These are phyloP conservation scores for Panorpa germanica DNA, from an alignment of 2,888 invertebrate species.

Conservation along the genomic window DNA sequence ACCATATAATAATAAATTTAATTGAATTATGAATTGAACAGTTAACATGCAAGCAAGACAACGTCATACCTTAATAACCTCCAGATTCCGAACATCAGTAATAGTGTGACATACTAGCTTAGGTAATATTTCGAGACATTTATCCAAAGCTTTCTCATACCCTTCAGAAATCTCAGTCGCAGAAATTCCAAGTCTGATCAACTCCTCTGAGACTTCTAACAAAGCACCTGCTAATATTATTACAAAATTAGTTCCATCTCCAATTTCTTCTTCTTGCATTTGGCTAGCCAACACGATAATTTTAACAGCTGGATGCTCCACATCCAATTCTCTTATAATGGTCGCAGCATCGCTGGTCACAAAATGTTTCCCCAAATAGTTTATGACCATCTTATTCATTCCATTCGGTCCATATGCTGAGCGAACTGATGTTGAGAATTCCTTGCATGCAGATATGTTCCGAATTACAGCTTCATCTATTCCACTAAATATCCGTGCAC, in stretches of 20 bases:
- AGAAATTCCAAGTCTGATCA: conserved; percentile 88
- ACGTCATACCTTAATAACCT: too few species aligned
- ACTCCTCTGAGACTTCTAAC: conserved; percentile 78
- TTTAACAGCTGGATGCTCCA: conserved; percentile 97
- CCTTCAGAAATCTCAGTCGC: conserved; percentile 92
- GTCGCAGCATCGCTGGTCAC: conserved; percentile 99
- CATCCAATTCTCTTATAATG: conserved; percentile 85
- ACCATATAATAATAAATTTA: too few species aligned
- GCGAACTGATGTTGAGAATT: conserved; percentile 81
- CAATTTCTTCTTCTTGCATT: conserved; percentile 97
- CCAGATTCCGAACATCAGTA: too few species aligned
- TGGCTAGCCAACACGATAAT: conserved; percentile 92
- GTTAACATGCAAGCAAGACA: too few species aligned
- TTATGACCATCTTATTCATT: conserved; percentile 99
- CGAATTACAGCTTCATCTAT: conserved; percentile 93
- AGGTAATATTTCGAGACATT: conserved; percentile 75
- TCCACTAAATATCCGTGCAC: conserved; percentile 76
- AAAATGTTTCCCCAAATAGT: conserved; percentile 95
- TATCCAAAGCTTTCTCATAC: conserved; percentile 77
- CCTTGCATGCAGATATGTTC: conserved; percentile 91
- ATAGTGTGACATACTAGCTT: conserved; percentile 60
- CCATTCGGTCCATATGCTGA: conserved; percentile 98
- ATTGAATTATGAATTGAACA: too few species aligned
- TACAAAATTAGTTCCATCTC: conserved; percentile 98
- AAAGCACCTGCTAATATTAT: conserved; percentile 87